A percentile compares a stretch with the other conserved stretches of the same genome.
Conservation (phyloP, 2,888 invertebrate genomes). For the Mimachlamys varia region DNA sequence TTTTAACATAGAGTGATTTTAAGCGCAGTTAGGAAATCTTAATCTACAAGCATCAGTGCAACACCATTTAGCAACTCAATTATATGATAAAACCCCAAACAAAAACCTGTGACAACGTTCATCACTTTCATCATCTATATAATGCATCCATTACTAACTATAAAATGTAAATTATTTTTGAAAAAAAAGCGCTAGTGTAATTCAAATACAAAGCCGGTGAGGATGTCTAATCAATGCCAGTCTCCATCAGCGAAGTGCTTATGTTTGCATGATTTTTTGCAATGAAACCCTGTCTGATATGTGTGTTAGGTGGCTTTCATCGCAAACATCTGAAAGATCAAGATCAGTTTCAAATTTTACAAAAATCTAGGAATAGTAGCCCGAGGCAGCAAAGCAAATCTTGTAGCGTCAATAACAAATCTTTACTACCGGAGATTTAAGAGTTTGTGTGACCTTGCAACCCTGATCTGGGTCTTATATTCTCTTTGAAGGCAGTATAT, state of each 20-base stretch:
- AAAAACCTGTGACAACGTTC: neutral
- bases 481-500: constrained; percentile 1
- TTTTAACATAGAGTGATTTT: too few species aligned
- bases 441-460: constrained; percentile 4
- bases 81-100: neutral
- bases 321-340: constrained; percentile 3
- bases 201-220: neutral
- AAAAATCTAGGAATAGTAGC: constrained; percentile 28
- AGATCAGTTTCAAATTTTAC: constrained; percentile 20
- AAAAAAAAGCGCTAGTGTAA: neutral
- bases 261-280: neutral
- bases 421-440: constrained; percentile 16
- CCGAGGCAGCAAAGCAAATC: neutral
- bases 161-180: constrained; percentile 9
- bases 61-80: neutral
- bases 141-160: neutral
- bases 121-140: neutral
- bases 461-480: constrained; percentile 21
- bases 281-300: neutral
- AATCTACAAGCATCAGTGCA: neutral
- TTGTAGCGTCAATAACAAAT: neutral
- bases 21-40: too few species aligned
- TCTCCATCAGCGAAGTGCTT: neutral
- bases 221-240: neutral
- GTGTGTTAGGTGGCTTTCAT: neutral